Percentiles rank a stretch among this genome's conserved stretches.
Evolutionary conservation across 2,113 vertebrate species (phyloP).

Genomic region (Rhagologus leucostigma): DNA sequence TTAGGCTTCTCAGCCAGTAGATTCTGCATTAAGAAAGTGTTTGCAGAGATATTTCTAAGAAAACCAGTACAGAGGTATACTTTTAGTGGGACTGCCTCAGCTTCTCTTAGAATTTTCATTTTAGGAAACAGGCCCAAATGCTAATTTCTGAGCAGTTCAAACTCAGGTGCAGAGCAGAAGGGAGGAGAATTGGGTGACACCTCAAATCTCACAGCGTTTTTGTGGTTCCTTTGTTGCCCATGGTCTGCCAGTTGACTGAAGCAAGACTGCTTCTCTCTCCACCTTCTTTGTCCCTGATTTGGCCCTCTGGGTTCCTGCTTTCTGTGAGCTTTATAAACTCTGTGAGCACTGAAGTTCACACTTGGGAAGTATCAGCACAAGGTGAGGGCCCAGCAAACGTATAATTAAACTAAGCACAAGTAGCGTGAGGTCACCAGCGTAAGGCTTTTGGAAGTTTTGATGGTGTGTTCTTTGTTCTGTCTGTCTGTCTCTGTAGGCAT

Average conservation of each 20-base stretch:
- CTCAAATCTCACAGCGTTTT: not conserved
- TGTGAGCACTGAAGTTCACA: not conserved
- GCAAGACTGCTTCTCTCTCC: not conserved
- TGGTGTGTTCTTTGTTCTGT: not conserved
- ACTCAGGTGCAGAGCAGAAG: not conserved
- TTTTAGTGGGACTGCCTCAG: not conserved
- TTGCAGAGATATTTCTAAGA: not conserved
- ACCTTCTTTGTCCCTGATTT: not conserved
- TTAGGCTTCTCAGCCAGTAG: not conserved
- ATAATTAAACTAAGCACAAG: not conserved
- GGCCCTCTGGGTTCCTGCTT: fast-evolving
- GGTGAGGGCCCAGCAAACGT: fast-evolving
- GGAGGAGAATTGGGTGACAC: not conserved
- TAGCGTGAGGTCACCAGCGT: fast-evolving
- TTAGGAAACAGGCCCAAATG: not conserved
- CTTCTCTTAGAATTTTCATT: not conserved
- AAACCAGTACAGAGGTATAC: not conserved
- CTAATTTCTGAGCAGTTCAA: not conserved
- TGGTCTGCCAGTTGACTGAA: not conserved
- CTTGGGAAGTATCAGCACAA: not conserved
- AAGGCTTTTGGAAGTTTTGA: not conserved
- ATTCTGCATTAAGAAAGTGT: not conserved
- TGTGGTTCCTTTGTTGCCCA: fast-evolving
- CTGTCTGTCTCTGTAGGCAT: slow-evolving; percentile 19
- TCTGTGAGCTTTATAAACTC: not conserved